These are phyloP conservation scores for Resseliella maxima DNA, from an alignment of 2,888 invertebrate species.

Conservation along the genomic window DNA sequence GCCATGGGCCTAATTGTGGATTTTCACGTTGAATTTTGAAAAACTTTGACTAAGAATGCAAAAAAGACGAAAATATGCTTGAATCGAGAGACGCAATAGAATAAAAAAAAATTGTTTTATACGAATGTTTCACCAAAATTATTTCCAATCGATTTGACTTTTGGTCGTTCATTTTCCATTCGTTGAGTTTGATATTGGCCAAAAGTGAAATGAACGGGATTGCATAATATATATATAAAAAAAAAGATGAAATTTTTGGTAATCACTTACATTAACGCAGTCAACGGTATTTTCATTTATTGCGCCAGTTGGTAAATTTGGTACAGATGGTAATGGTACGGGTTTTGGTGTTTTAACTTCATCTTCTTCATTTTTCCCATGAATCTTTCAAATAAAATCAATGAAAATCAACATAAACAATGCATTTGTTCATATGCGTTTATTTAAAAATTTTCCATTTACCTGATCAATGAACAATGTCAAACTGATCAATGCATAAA, in stretches of 20 bases:
- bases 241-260: not conserved
- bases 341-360: not conserved
- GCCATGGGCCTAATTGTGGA: slow-evolving; percentile 46
- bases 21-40: slow-evolving; percentile 41
- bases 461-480: slow-evolving; percentile 19
- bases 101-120: no score
- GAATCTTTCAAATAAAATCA: not conserved
- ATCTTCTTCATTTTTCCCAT: not conserved
- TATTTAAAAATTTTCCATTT: not conserved
- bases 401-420: not conserved
- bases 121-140: not conserved
- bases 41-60: not conserved
- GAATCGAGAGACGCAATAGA: no score
- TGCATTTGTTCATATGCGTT: not conserved
- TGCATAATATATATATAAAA: not conserved
- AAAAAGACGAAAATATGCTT: no score
- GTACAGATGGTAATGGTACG: not conserved
- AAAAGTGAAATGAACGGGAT: not conserved
- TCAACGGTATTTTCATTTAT: slow-evolving; percentile 22
- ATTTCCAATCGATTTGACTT: not conserved
- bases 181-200: not conserved
- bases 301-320: not conserved
- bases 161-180: no score
- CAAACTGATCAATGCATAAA: not conserved
- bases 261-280: slow-evolving; percentile 47